Evolutionary conservation across 2,797 vertebrate species (phyloP).

Genomic region (Tympanoctomys barrerae): DNA sequence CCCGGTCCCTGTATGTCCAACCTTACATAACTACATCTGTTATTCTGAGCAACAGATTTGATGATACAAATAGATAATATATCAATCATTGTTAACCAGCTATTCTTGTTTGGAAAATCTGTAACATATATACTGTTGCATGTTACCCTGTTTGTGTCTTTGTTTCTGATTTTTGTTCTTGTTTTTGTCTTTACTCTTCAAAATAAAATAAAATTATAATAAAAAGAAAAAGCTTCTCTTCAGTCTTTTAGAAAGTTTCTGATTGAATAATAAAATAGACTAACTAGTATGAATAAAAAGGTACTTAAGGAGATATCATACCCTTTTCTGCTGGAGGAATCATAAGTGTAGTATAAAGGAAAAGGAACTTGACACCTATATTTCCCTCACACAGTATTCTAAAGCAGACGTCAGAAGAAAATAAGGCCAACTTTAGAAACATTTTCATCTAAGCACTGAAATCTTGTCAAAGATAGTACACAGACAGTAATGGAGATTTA

Average conservation of each 20-base stretch:
- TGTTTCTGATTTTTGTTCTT: too few species aligned
- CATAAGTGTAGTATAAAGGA: constrained; percentile 25
- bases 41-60: too few species aligned
- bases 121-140: too few species aligned
- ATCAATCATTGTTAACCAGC: too few species aligned
- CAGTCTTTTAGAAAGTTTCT: constrained; percentile 52
- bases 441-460: neutral
- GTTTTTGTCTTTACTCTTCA: too few species aligned
- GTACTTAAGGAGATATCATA: neutral
- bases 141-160: too few species aligned
- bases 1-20: too few species aligned
- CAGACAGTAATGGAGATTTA: constrained; percentile 3
- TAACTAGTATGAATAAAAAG: neutral
- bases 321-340: constrained; percentile 33
- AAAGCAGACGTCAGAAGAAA: constrained; percentile 40
- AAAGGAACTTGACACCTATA: constrained; percentile 38
- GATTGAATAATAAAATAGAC: constrained; percentile 48
- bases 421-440: constrained; percentile 7
- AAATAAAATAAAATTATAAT: too few species aligned
- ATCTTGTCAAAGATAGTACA: constrained; percentile 8
- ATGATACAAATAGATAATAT: too few species aligned
- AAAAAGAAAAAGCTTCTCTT: constrained; percentile 9
- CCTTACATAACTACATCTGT: too few species aligned
- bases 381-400: constrained; percentile 25
- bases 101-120: too few species aligned